Evolutionary conservation across 2,797 vertebrate species (phyloP), one percentile per base, ranked within the genome.

Genomic region (Furcifer pardalis): DNA sequence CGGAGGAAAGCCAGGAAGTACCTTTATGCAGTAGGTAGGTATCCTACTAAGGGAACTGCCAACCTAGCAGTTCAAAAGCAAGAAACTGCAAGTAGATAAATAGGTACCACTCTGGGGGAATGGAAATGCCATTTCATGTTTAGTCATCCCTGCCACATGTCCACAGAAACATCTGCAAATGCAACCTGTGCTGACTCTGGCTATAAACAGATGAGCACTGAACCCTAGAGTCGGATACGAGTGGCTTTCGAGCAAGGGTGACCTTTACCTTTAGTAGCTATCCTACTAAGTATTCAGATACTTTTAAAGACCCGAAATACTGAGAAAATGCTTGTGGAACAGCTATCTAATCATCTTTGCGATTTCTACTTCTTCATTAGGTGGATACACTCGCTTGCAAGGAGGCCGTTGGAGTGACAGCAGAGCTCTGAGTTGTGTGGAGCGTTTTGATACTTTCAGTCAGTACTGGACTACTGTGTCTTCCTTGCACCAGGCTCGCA

Each of bases 401-500:
- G 98, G 98, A 1, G 98, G 97, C 4, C 97, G 98, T 71, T 99
- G 98, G 98, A 98, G 97, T 79, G 98, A 99, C 93, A 99, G 98
- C 91, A 96, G 98, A 90, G 97, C 98, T 5, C 93, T 99, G 84
- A 99, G 98, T 90, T 99, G 98, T 3, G 98, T 99, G 82, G 98
- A 99, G 88, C 96, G 98, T 74, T 99, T 99, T 42, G 98, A 99
- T 93, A 99, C 98, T 15, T 99, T 99, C 94, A 99, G 98, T 94
- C 98, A 98, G 92, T 99, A 98, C 94, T 99, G 98, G 98, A 99
- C 98, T 89, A 99, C 98, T 0, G 97, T 99, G 82, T 99, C 98
- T 2, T 99, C 98, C 10, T 97, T 99, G 89, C 98, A 98, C 92
- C 98, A 99, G 95, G 98, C 98, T 63, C 97, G 98, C 85, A 98